Base-by-base conservation (phyloP, 2,888 invertebrate genomes). In the Tetramorium bicarinatum region DNA sequence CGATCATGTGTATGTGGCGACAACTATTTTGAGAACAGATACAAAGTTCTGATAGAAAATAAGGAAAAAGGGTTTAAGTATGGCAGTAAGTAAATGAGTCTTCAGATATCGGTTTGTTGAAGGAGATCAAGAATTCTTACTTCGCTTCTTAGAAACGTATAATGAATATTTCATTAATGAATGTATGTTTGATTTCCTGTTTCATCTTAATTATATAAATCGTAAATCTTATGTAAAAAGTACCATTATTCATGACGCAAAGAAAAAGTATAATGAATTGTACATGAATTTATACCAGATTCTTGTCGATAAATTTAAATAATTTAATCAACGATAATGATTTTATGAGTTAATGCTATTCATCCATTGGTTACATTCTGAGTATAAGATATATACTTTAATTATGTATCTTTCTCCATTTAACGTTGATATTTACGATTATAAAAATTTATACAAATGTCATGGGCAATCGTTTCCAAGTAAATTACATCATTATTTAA, bases 1-100 rank as follows among this genome's bases (percentile, higher is more conserved):
- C 74, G 29, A 72, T n/a, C 15, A 59, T 83, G 87, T 84, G 69
- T 34, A 49, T 72, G 0, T 71, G 29, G 29, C 52, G 67, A 71
- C 34, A 59, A 79, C 62, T 62, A 74, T 47, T 79, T 76, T 77
- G 56, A 80, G 38, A 29, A n/a, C 29, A 75, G 80, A 76, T 80
- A 82, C 8, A 76, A 59, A 82, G 44, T 64, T 29, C 3, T 7
- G 18, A 41, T 44, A 47, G 11, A 15, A 6, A 59, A 59, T n/a
- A 75, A 41, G 21, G 59, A 72, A 52, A 66, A 56, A 52, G 29
- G 41, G n/a, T 54, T 61, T 84, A 76, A 47, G 29, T 61, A 47
- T 15, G 54, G 11, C n/a, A 38, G 41, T 71, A 77, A 74, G 62
- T 74, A 69, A 67, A 69, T 13, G 34, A 56, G 34, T 34, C 25